Conservation (phyloP, 2,888 invertebrate species). For the Sesia bembeciformis region DNA sequence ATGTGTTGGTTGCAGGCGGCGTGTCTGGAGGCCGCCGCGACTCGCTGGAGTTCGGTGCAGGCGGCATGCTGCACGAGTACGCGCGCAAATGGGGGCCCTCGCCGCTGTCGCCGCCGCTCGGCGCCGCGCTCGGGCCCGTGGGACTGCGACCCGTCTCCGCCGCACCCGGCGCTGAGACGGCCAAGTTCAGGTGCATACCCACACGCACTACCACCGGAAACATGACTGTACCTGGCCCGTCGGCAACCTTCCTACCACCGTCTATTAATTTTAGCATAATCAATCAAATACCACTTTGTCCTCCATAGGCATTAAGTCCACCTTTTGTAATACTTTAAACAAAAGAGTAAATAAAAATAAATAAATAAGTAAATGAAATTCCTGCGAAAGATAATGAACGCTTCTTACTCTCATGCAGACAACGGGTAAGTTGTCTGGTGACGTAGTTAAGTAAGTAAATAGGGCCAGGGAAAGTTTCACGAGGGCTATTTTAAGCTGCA, state of each 20-base stretch:
- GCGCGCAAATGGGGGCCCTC: conserved; percentile 75
- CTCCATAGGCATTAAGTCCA: too few relatives aligned
- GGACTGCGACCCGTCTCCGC: conserved; percentile 76
- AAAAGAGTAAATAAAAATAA: too few relatives aligned
- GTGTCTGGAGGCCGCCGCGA: conserved; percentile 30
- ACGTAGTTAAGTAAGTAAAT: too few relatives aligned
- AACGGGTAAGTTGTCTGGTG: too few relatives aligned
- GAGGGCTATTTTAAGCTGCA: too few relatives aligned
- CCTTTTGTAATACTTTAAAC: too few relatives aligned
- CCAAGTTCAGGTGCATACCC: conserved; percentile 76
- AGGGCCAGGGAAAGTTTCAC: too few relatives aligned
- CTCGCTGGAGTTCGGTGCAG: conserved; percentile 47
- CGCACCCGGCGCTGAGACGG: conserved; percentile 94
- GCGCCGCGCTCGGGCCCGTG: conserved; percentile 77
- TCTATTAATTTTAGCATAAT: too few relatives aligned
- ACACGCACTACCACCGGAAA: neutral
- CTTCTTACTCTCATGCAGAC: neutral
- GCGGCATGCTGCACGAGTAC: conserved; percentile 65
- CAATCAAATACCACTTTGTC: too few relatives aligned
- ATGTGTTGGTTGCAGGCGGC: conserved; percentile 13
- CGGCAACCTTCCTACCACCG: too few relatives aligned
- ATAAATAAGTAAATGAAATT: neutral
- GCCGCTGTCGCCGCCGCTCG: conserved; percentile 83
- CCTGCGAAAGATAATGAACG: neutral
- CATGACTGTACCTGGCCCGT: too few relatives aligned